Conservation (phyloP, 35 echinoderm and acorn worm genomes). For the Heliocidaris erythrogramma region DNA sequence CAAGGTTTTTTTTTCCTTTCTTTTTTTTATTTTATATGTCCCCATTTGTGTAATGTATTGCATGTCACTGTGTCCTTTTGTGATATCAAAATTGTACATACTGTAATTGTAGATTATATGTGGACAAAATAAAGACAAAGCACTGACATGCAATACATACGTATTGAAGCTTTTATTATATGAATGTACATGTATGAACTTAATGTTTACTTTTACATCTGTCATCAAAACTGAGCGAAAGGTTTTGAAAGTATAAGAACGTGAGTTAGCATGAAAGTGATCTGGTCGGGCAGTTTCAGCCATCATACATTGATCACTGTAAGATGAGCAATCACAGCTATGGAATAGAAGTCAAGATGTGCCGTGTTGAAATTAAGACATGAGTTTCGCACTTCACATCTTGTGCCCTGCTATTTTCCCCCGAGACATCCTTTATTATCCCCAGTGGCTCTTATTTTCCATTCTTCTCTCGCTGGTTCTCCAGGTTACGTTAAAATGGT, state of each 20-base stretch:
- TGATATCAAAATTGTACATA: slow-evolving; percentile 30
- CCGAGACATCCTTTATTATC: not conserved
- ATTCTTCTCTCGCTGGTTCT: not conserved
- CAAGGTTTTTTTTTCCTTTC: not conserved
- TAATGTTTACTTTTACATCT: not conserved
- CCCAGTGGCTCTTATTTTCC: not conserved
- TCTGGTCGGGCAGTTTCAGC: not conserved
- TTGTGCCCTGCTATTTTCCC: not conserved
- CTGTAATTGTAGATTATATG: slow-evolving; percentile 39
- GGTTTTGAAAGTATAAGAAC: not conserved
- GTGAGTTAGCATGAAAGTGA: not conserved
- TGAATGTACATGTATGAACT: not conserved
- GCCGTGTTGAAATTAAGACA: too few species aligned
- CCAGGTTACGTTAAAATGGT: not conserved
- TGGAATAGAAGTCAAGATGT: not conserved
- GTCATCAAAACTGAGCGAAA: not conserved
- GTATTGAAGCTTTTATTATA: not conserved
- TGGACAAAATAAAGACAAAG: slow-evolving; percentile 7
- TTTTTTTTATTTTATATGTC: not conserved
- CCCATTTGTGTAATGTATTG: not conserved
- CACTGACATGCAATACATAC: slow-evolving; percentile 36
- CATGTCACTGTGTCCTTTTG: slow-evolving; percentile 29
- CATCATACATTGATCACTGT: not conserved
- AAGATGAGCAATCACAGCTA: not conserved
- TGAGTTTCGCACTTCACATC: too few species aligned